Percentiles rank a stretch among this genome's conserved stretches.
Conservation (phyloP, 2,113 vertebrate species). For the Tyto alba region DNA sequence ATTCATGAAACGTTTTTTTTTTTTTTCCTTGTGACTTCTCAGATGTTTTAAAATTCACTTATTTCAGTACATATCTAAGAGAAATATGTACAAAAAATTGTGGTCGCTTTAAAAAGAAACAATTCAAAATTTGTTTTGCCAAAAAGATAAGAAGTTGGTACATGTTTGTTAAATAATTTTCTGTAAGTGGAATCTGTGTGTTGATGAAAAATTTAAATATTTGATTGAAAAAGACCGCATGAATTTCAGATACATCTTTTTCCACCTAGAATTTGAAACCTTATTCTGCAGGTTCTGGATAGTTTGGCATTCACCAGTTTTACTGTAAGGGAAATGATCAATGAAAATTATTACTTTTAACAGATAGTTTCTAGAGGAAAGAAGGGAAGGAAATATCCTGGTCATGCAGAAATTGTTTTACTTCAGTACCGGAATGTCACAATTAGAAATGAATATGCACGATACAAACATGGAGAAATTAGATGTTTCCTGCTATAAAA, state of each 20-base stretch:
- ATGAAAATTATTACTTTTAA: neutral
- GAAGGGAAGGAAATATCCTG: neutral
- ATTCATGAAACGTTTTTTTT: neutral
- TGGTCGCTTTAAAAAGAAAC: neutral
- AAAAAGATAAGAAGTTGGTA: neutral
- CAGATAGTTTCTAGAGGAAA: neutral
- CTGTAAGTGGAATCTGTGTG: neutral
- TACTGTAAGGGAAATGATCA: neutral
- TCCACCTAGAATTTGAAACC: neutral
- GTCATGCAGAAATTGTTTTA: neutral
- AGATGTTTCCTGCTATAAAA: neutral
- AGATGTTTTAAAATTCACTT: neutral
- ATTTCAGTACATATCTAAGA: neutral
- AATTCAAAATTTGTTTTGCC: neutral
- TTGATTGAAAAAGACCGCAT: neutral
- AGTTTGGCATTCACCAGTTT: neutral
- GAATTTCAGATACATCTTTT: neutral
- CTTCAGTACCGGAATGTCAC: neutral
- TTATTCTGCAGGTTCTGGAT: neutral
- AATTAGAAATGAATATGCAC: neutral
- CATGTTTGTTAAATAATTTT: neutral
- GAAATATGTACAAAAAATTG: neutral
- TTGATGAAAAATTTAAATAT: neutral
- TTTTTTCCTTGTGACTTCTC: neutral
- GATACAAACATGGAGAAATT: neutral